Percentiles rank a stretch among this genome's conserved stretches.
phyloP scores from a whole-genome alignment of 2,888 invertebrate genomes.

The Bedellia somnulentella region DNA sequence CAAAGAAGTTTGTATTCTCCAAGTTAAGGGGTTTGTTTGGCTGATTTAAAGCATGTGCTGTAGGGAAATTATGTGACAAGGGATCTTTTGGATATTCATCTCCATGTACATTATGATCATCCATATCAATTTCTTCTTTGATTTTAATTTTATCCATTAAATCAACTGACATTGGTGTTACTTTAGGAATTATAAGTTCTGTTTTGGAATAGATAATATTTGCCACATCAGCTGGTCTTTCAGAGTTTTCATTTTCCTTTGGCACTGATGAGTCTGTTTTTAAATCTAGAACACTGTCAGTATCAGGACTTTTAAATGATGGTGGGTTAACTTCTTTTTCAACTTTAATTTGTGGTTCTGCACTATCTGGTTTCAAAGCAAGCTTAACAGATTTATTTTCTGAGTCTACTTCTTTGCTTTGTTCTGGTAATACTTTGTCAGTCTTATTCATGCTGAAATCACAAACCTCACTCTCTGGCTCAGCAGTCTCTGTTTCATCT shows the following conservation, averaged over 20 bases:
- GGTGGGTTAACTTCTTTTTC: slow-evolving; percentile 36
- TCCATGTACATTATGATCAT: slow-evolving; percentile 46
- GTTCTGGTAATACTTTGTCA: slow-evolving; percentile 39
- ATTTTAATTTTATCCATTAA: slow-evolving; percentile 47
- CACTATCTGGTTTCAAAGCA: slow-evolving; percentile 27
- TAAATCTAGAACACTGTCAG: slow-evolving; percentile 44
- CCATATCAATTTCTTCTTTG: slow-evolving; percentile 51
- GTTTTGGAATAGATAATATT: slow-evolving; percentile 54
- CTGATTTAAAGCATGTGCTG: slow-evolving; percentile 29
- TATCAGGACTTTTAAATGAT: slow-evolving; percentile 21
- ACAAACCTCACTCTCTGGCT: slow-evolving; percentile 46
- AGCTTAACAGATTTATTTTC: slow-evolving; percentile 30
- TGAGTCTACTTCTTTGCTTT: slow-evolving; percentile 26
- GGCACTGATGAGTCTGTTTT: slow-evolving; percentile 29
- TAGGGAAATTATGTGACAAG: slow-evolving; percentile 40
- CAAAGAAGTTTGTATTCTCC: slow-evolving; percentile 49
- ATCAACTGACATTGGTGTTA: slow-evolving; percentile 56
- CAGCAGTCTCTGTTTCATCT: slow-evolving; percentile 65
- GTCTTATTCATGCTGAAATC: slow-evolving; percentile 51
- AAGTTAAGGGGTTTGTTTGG: slow-evolving; percentile 43
- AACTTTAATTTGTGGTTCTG: slow-evolving; percentile 29
- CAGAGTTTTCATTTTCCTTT: slow-evolving; percentile 30
- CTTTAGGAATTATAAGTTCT: slow-evolving; percentile 65
- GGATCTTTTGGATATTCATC: slow-evolving; percentile 51
- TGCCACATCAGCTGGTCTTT: slow-evolving; percentile 24